Conservation (phyloP, 1,140 invertebrate species). For the Drosophila bocqueti region DNA sequence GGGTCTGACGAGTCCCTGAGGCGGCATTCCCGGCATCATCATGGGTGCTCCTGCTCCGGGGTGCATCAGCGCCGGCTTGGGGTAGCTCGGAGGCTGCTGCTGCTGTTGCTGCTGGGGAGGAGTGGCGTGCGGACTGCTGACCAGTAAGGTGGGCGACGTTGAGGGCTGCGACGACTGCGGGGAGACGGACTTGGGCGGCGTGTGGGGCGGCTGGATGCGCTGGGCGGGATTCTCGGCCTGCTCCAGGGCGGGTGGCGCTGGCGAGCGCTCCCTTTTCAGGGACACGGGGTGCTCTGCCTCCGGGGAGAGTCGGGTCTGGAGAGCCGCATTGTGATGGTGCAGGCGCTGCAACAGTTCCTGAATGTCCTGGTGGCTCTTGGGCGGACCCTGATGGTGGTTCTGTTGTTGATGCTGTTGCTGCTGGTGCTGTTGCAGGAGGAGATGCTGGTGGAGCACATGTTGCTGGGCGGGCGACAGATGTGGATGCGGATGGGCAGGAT, state of each 20-base stretch:
- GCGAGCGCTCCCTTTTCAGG: conserved; percentile 79
- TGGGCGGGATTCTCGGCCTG: conserved; percentile 78
- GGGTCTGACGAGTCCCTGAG: conserved; percentile 71
- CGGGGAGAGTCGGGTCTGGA: conserved; percentile 75
- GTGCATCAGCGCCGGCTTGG: conserved; percentile 58
- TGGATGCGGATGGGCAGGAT: conserved; percentile 59
- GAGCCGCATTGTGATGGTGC: conserved; percentile 75
- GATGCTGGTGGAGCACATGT: conserved; percentile 71
- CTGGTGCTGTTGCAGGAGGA: conserved; percentile 67
- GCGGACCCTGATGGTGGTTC: conserved; percentile 38
- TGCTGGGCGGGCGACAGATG: conserved; percentile 77
- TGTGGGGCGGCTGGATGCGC: conserved; percentile 79
- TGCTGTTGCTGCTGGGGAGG: conserved; percentile 58
- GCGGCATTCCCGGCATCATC: conserved; percentile 80
- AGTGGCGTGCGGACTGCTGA: conserved; percentile 74
- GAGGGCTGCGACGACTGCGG: conserved; percentile 83
- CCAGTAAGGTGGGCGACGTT: conserved; percentile 73
- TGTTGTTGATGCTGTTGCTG: conserved; percentile 42
- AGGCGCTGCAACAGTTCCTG: conserved; percentile 77
- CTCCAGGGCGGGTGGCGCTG: conserved; percentile 55
- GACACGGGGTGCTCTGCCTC: conserved; percentile 59
- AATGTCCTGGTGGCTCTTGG: conserved; percentile 76
- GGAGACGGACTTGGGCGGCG: conserved; percentile 85
- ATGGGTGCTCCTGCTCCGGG: conserved; percentile 56
- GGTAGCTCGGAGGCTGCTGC: conserved; percentile 60